Evolutionary conservation across 2,113 vertebrate species (phyloP).

Genomic region (Setophaga kirtlandii): DNA sequence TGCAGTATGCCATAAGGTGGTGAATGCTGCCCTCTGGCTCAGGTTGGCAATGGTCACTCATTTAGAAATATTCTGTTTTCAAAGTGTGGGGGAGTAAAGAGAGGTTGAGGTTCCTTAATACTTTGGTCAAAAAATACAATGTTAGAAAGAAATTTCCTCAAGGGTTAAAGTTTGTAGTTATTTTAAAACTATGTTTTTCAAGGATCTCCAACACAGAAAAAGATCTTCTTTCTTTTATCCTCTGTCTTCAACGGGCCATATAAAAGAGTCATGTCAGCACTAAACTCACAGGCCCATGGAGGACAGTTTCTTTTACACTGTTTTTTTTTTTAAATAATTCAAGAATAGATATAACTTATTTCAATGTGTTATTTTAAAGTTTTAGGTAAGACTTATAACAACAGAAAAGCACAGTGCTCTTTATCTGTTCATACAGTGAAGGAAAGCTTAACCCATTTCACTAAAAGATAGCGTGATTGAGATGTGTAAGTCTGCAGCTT

Average conservation of each 20-base stretch:
- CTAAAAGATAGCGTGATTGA: not conserved
- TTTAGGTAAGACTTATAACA: not conserved
- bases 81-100: not conserved
- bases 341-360: not conserved
- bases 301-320: not conserved
- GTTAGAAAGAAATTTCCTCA: not conserved
- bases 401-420: not conserved
- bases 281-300: not conserved
- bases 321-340: not conserved
- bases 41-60: slow-evolving; percentile 46
- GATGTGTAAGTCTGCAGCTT: not conserved
- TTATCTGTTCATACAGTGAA: not conserved
- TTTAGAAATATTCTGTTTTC: not conserved
- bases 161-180: not conserved
- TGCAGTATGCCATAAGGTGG: not conserved
- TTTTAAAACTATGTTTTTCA: not conserved
- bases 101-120: not conserved
- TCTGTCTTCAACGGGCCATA: not conserved
- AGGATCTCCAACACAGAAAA: not conserved
- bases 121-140: not conserved
- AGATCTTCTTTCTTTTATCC: not conserved
- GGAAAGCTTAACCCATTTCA: not conserved
- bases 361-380: not conserved
- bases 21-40: slow-evolving; percentile 66
- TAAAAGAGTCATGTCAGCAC: not conserved